Base-by-base conservation (phyloP, 2,797 vertebrate species). In the Merluccius polli region DNA sequence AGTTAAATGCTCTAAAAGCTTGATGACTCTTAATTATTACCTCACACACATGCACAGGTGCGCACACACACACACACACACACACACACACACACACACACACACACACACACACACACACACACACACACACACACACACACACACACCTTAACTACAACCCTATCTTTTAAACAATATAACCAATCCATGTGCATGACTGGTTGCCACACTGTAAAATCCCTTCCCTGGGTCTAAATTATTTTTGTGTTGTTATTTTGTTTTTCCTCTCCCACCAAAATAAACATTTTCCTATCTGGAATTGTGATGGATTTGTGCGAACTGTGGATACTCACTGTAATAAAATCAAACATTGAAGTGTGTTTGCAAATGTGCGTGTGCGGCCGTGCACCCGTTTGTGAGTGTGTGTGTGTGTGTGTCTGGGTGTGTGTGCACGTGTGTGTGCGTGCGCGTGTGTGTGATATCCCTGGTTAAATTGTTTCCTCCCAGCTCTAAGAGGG, bases 391-490 rank as follows among this genome's bases (percentile, higher is more conserved):
- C 41, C 16, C 69, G 72, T 48, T 75, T 65, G 72, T 59, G 32
- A 71, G 75, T 48, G 33, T 71, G 70, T 68, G 63, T 65, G 30
- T 71, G 69, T 65, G 73, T 72, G 72, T 69, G 77, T 83, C 79
- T 85, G 78, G 79, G 84, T 82, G 82, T 86, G 86, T 83, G 88
- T 70, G 63, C 29, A 38, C n/a, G 71, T 30, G 67, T 44, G 69
- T 52, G 52, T 79, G 73, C 68, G 77, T 79, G 52, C 44, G 72
- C 71, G 41, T 71, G 73, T 75, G 67, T 67, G 35, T 74, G 41
- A 91, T 91, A 90, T 92, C 90, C 88, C 81, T 75, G 88, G 88
- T 85, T 92, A 92, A 93, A 93, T 92, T 90, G 91, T 93, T 93
- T 93, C 90, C 91, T 91, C 92, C 86, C 88, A 89, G 88, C 91